Evolutionary conservation across 2,888 invertebrate genomes (phyloP).

Genomic region (Celastrina argiolus): DNA sequence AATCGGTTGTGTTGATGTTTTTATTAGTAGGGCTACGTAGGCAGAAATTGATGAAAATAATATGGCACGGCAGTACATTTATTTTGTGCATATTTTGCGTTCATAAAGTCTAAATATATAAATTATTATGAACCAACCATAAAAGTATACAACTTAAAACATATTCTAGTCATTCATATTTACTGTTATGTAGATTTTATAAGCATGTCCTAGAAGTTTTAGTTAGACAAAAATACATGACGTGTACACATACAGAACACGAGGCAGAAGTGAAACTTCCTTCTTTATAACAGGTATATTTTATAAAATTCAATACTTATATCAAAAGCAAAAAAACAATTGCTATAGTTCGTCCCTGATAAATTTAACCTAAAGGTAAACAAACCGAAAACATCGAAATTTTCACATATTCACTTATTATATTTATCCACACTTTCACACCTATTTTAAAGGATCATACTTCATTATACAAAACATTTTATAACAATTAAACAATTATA

Average conservation of each 20-base stretch:
- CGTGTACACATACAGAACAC: neutral
- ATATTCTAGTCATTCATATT: neutral
- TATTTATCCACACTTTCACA: no score
- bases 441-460: no score
- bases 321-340: no score
- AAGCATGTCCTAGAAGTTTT: conserved; percentile 3
- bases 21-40: no score
- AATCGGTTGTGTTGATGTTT: no score
- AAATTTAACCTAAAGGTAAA: no score
- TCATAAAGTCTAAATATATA: neutral
- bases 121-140: neutral
- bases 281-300: neutral
- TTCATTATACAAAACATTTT: no score
- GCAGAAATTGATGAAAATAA: neutral
- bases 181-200: neutral
- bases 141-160: neutral
- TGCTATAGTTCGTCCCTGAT: no score
- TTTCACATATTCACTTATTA: no score
- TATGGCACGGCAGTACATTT: neutral
- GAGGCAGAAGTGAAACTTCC: neutral
- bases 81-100: neutral
- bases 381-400: no score
- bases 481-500: no score
- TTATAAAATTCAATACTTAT: no score
- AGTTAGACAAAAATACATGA: neutral